phyloP scores from a whole-genome alignment of 2,113 vertebrate genomes.

The Talpa occidentalis region DNA sequence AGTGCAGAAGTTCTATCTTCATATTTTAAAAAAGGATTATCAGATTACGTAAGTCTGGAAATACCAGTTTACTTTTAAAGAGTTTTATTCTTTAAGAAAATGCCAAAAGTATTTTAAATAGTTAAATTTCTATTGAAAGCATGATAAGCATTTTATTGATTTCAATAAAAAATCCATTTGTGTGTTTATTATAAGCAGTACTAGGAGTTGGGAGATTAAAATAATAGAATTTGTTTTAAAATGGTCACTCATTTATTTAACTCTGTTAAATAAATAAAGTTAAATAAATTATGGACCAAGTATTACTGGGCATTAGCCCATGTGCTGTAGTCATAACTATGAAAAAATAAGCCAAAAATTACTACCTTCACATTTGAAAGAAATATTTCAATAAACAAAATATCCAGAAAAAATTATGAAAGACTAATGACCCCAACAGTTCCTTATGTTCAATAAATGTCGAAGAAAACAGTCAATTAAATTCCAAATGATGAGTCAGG shows the following conservation, averaged over 20 bases:
- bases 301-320: not conserved
- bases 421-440: not conserved
- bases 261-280: too few relatives aligned
- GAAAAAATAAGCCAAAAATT: not conserved
- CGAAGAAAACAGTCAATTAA: not conserved
- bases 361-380: not conserved
- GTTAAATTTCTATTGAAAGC: slow-evolving; percentile 35
- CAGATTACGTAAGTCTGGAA: not conserved
- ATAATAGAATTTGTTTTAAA: not conserved
- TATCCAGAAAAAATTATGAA: not conserved
- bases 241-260: not conserved
- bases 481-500: not conserved
- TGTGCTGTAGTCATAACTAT: not conserved
- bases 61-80: not conserved
- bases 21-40: slow-evolving; percentile 25
- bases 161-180: slow-evolving; percentile 1
- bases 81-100: not conserved
- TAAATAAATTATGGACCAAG: not conserved
- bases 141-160: slow-evolving; percentile 12
- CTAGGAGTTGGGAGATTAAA: not conserved
- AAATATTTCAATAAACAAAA: slow-evolving; percentile 31
- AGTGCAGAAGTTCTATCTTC: slow-evolving; percentile 13
- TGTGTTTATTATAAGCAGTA: not conserved
- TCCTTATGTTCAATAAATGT: not conserved
- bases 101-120: not conserved